Percentiles rank a stretch among this genome's conserved stretches.
phyloP scores from a whole-genome alignment of 2,797 vertebrate genomes.

The Sternarchorhynchus goeldii region DNA sequence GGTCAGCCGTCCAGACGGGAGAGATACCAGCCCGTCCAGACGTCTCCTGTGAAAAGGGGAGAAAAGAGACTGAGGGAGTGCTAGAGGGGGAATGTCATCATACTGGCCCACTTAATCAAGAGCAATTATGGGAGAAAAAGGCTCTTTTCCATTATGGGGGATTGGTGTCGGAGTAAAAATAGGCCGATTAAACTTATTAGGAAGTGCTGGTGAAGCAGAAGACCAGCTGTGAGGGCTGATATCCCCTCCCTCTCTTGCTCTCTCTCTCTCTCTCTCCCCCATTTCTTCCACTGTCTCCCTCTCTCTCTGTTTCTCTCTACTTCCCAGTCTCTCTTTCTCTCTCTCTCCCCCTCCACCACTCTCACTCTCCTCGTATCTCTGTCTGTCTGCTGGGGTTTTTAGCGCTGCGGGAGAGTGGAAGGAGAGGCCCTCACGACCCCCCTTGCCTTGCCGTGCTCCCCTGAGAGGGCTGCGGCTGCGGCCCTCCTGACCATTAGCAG shows the following conservation, averaged over 20 bases:
- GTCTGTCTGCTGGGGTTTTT: not conserved
- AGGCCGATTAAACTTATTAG: constrained; percentile 59
- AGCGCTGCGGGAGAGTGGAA: constrained; percentile 26
- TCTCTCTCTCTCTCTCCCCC: constrained; percentile 4
- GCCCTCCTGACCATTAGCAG: too few relatives aligned
- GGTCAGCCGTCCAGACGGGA: not conserved
- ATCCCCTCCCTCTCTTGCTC: constrained; percentile 31
- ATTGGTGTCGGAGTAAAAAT: constrained; percentile 51
- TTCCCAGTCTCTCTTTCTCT: not conserved
- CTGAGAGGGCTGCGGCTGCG: constrained; percentile 20
- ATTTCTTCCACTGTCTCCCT: not conserved
- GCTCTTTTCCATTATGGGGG: constrained; percentile 53
- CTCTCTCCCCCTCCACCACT: constrained; percentile 36
- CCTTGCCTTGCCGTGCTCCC: too few relatives aligned
- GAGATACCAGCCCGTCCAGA: constrained; percentile 28
- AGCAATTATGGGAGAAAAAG: constrained; percentile 59
- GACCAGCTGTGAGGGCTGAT: constrained; percentile 33
- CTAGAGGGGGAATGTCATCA: constrained; percentile 47
- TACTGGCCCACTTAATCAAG: constrained; percentile 51
- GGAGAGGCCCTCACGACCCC: not conserved
- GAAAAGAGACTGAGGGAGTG: constrained; percentile 39
- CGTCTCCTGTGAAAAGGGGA: constrained; percentile 12
- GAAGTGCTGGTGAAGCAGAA: constrained; percentile 35
- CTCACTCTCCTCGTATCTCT: too few relatives aligned
- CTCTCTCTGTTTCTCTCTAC: not conserved